phyloP scores from a whole-genome alignment of 2,888 invertebrate genomes.

The Temnothorax ravouxi region DNA sequence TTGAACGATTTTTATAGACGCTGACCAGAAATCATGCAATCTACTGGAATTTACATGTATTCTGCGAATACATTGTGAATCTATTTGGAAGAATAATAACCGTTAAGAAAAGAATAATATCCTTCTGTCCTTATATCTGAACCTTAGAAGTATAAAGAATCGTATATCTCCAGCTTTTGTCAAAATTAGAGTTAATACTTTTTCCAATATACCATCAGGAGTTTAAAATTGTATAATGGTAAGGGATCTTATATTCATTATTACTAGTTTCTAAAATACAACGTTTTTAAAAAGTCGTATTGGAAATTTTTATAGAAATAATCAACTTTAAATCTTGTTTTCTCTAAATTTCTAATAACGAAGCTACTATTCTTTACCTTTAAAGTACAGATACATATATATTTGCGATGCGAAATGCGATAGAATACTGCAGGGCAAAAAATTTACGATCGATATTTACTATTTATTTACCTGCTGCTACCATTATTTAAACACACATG shows the following conservation, averaged over 20 bases:
- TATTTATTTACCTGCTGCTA: not conserved
- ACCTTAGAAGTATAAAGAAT: too few relatives aligned
- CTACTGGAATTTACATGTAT: constrained; percentile 37
- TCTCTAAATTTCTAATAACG: too few relatives aligned
- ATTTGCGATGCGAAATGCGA: not conserved
- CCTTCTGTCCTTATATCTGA: not conserved
- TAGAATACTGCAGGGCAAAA: not conserved
- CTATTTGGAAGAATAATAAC: not conserved
- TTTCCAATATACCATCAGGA: too few relatives aligned
- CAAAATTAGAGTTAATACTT: too few relatives aligned
- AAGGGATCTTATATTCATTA: too few relatives aligned
- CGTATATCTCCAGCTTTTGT: too few relatives aligned
- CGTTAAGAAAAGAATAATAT: not conserved
- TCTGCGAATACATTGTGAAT: not conserved
- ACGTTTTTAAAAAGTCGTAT: too few relatives aligned
- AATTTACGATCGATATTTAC: constrained; percentile 15
- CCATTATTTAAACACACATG: not conserved
- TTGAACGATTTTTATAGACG: constrained; percentile 42
- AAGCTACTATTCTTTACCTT: too few relatives aligned
- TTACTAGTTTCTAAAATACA: too few relatives aligned
- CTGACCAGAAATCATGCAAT: constrained; percentile 36
- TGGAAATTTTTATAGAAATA: too few relatives aligned
- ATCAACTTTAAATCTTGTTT: too few relatives aligned
- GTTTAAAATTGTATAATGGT: too few relatives aligned
- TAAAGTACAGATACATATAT: not conserved